A percentile compares a stretch with the other conserved stretches of the same genome.
These are phyloP conservation scores for Sturmia bella DNA, from an alignment of 2,888 invertebrate species.

Conservation along the genomic window DNA sequence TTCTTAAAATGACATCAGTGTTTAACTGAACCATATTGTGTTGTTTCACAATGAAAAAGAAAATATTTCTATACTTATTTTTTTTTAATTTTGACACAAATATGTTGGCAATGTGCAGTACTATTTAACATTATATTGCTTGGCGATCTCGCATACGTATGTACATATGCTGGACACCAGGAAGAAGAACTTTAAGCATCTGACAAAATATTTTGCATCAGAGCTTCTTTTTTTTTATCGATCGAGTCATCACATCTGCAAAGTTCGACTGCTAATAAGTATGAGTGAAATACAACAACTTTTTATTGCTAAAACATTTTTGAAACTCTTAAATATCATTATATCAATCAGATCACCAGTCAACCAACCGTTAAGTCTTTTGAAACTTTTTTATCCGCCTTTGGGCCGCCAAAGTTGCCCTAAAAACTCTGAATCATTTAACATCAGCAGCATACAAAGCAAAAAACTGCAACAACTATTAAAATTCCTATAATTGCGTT, in stretches of 20 bases:
- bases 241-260: slow-evolving; percentile 62
- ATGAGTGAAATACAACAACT: slow-evolving; percentile 14
- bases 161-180: too few species aligned
- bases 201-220: slow-evolving; percentile 55
- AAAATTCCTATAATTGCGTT: slow-evolving; percentile 44
- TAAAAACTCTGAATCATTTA: slow-evolving; percentile 7
- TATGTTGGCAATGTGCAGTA: too few species aligned
- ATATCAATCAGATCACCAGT: slow-evolving; percentile 27
- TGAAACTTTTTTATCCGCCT: neutral
- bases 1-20: too few species aligned
- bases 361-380: slow-evolving; percentile 38
- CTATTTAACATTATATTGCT: too few species aligned
- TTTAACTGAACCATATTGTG: too few species aligned
- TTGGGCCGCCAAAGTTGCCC: neutral
- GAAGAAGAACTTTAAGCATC: slow-evolving; percentile 47
- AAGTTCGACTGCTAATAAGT: slow-evolving; percentile 1
- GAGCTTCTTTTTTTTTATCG: slow-evolving; percentile 9
- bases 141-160: too few species aligned
- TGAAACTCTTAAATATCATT: slow-evolving; percentile 30
- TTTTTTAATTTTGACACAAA: too few species aligned
- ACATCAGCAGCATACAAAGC: neutral
- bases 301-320: slow-evolving; percentile 15
- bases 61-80: too few species aligned
- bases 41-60: too few species aligned
- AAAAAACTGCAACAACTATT: slow-evolving; percentile 19